Base-by-base conservation (phyloP, 2,888 invertebrate species). In the Philhelius pedissequus region DNA sequence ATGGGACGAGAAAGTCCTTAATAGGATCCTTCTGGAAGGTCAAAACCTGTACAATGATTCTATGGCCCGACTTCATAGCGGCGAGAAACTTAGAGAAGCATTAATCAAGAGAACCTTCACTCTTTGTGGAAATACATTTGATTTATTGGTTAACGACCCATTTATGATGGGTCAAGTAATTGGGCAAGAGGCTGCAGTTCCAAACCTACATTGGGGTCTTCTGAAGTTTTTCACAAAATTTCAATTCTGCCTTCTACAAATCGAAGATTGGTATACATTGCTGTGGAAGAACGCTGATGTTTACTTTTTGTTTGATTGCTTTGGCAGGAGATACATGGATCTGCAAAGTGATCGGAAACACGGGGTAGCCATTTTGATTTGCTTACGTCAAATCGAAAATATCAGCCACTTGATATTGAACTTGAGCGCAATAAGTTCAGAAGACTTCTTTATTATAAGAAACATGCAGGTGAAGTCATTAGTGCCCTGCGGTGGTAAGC, bases 251-350 rank as follows among this genome's bases (percentile, higher is more conserved):
- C 48, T 91, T 0, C 75, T 90, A 20, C 88, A 81, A 22, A 82
- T 90, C 0, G 86, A 83, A 0, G 66, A 81, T n/a, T 88, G 87
- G 76, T 91, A 91, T 86, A 52, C 88, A n/a, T 60, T 91, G 20
- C 87, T 91, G 4, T 91, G 91, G 91, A 89, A 87, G 38, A 88
- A 89, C 2, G 68, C 69, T 0, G 89, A 88, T 2, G 86, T 88
- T 2, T 91, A 88, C 86, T 89, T 91, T 86, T 87, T 91, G 0
- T 87, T 91, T 30, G 91, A 91, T 78, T 86, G 89, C 40, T 89
- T 89, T 76, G 91, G 91, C 0, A 87, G 91, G 3, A 86, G 89
- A 3, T 25, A 52, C 13, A 77, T 76, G 0, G 88, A 89, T 8
- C 86, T 90, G 7, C 75, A 74, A 2, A 25, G 86, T 1, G 88